Conservation (phyloP, 1,140 invertebrate species). For the Drosophila sp. region DNA sequence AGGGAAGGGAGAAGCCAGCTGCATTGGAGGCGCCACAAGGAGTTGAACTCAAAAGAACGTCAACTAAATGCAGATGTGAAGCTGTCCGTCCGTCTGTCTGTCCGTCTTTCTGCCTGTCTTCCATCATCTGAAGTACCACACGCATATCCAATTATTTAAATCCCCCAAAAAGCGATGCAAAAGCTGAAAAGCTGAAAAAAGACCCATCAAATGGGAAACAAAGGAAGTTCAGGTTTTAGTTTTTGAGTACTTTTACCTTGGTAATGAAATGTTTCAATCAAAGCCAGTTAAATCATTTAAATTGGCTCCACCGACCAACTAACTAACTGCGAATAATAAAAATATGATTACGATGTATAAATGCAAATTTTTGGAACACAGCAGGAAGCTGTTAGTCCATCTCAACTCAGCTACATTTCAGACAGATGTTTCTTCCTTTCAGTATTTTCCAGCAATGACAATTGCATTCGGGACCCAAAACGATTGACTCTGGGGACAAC, state of each 20-base stretch:
- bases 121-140: slow-evolving; percentile 55
- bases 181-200: background rate
- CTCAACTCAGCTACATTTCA: slow-evolving; percentile 26
- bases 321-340: slow-evolving; percentile 82
- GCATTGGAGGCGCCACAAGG: slow-evolving; percentile 33
- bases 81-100: slow-evolving; percentile 1
- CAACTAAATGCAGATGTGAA: slow-evolving; percentile 36
- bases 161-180: slow-evolving; percentile 41
- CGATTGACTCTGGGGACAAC: slow-evolving; percentile 64
- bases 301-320: slow-evolving; percentile 45
- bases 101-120: background rate
- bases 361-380: slow-evolving; percentile 71
- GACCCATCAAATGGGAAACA: background rate
- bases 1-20: background rate
- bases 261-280: slow-evolving; percentile 84
- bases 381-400: slow-evolving; percentile 53
- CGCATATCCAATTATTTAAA: slow-evolving; percentile 84
- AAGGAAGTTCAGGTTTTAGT: background rate
- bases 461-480: slow-evolving; percentile 11
- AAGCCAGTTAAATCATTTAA: slow-evolving; percentile 77
- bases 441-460: background rate
- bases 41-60: slow-evolving; percentile 44
- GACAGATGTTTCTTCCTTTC: slow-evolving; percentile 64
- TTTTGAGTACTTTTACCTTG: slow-evolving; percentile 34
- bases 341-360: slow-evolving; percentile 83